Percentiles rank a stretch among this genome's conserved stretches.
Evolutionary conservation across 2,797 vertebrate genomes (phyloP).

Genomic region (Spinus pinus): DNA sequence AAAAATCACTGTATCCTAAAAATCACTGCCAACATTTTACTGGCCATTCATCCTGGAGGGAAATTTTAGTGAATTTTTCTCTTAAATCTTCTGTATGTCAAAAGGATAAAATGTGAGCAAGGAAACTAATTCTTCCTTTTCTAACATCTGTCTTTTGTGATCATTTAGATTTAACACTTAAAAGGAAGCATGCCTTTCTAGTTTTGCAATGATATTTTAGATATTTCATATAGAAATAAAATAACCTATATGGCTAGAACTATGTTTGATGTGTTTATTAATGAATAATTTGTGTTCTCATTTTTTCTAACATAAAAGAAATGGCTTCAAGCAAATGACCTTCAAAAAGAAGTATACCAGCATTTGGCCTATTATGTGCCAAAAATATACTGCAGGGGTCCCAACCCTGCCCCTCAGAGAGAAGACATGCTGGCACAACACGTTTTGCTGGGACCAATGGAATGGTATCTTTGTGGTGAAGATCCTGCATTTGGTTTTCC

Average conservation of each 20-base stretch:
- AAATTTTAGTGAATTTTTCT: background rate
- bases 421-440: conserved; percentile 91
- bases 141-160: background rate
- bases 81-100: background rate
- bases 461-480: conserved; percentile 93
- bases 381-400: conserved; percentile 89
- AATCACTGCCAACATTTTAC: background rate
- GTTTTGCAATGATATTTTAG: background rate
- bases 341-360: conserved; percentile 86
- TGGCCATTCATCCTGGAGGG: background rate
- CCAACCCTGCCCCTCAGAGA: conserved; percentile 83
- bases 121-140: background rate
- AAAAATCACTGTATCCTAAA: background rate
- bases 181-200: background rate
- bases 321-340: conserved; percentile 87
- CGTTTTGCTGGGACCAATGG: conserved; percentile 87
- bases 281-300: background rate
- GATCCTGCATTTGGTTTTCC: conserved; percentile 87
- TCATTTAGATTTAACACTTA: background rate
- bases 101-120: background rate
- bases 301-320: conserved; percentile 75
- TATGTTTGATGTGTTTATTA: background rate
- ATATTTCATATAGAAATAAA: background rate
- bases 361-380: conserved; percentile 90
- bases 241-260: background rate